These are phyloP conservation scores for Calycopis cecrops DNA, from an alignment of 1,140 invertebrate species.

Conservation along the genomic window DNA sequence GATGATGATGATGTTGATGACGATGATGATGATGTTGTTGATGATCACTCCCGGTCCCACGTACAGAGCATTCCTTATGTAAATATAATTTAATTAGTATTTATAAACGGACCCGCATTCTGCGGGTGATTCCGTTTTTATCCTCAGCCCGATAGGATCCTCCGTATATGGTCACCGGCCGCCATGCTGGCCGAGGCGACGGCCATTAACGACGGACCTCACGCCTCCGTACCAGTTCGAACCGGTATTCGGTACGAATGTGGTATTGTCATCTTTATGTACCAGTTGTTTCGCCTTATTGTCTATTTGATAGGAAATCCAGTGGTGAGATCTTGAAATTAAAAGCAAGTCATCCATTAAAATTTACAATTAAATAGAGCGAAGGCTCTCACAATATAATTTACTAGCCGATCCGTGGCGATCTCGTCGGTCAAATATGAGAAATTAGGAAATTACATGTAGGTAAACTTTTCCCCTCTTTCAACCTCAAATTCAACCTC, in stretches of 20 bases:
- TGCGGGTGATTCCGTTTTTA: constrained; percentile 2
- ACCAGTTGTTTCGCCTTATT: not conserved
- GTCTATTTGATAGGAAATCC: no score
- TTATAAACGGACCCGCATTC: constrained; percentile 9
- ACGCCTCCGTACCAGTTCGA: constrained; percentile 25
- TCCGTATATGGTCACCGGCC: constrained; percentile 29
- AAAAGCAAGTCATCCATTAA: no score
- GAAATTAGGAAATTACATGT: no score
- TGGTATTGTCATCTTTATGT: constrained; percentile 5
- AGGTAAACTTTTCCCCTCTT: no score
- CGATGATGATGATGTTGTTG: no score
- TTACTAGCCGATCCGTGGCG: no score
- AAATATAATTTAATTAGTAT: constrained; percentile 10
- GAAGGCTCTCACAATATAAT: no score
- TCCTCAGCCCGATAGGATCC: constrained; percentile 22
- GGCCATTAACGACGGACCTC: constrained; percentile 32
- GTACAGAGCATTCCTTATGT: not conserved
- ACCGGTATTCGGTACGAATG: constrained; percentile 7
- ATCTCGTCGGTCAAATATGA: no score
- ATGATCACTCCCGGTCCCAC: not conserved
- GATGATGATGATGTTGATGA: no score
- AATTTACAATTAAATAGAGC: no score
- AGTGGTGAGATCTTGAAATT: no score
- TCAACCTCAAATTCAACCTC: no score
- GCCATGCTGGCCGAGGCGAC: constrained; percentile 26